Base-by-base conservation (phyloP, 2,888 invertebrate genomes). In the Hydropsyche betteni region DNA sequence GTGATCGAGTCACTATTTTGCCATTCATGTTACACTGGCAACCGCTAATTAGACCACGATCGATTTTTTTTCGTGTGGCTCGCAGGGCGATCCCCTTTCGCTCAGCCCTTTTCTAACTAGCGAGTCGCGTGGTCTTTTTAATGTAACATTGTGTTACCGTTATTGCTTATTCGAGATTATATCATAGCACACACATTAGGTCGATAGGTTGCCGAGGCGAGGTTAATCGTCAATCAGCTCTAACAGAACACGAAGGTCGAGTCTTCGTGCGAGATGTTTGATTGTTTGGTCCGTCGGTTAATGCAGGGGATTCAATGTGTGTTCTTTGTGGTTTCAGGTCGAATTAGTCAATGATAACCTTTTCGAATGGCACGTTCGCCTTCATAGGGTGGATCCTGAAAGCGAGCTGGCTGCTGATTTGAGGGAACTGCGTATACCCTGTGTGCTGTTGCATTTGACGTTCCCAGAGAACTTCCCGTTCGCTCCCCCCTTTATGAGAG, bases 381-480 rank as follows among this genome's bases (percentile, higher is more conserved):
- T 95, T 81, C 91, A 91, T 83, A 91, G 92, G 82, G 91, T 95
- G 81, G 95, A 95, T 86, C 91, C 93, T 1, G 95, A 95, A 82
- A 94, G 94, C 82, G 93, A 94, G 80, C 87, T 95, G 80, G 92
- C 93, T n/a, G 89, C 87, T 72, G 95, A 95, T 84, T 92, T 95
- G 90, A 89, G 90, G 75, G 94, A 94, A 83, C 85, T 94, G 79
- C 91, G 91, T 81, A 90, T 95, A 79, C 86, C 90, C 16, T 89
- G 90, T 84, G 94, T 95, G 81, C 87, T 94, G 80, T 87, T 95
- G 80, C 94, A 94, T 84, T 87, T 94, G 80, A 88, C 92, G 80
- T 95, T 95, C 85, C 95, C 95, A 14, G 94, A 95, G 82, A 95
- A 94, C 83, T 95, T 95, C 82, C 95, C 95, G 58, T 95, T 95